phyloP scores from a whole-genome alignment of 2,113 vertebrate species.

The Trichechus manatus region DNA sequence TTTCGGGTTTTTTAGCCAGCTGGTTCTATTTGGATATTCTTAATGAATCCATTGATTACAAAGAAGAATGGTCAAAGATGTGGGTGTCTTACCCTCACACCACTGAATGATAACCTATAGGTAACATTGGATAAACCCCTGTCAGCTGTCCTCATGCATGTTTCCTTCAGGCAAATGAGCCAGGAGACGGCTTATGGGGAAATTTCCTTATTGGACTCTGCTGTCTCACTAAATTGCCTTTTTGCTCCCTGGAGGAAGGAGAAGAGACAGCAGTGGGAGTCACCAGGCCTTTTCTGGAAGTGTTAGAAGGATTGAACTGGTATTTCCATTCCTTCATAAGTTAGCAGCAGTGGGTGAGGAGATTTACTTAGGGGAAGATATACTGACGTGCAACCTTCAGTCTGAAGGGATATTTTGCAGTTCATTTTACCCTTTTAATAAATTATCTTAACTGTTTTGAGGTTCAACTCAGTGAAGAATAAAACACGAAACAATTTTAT shows the following conservation, averaged over 20 bases:
- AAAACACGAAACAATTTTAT: background rate
- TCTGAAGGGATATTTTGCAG: background rate
- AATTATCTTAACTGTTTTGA: conserved; percentile 27
- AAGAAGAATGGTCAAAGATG: background rate
- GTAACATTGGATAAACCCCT: background rate
- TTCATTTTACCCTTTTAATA: background rate
- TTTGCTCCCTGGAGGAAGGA: background rate
- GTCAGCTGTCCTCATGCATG: background rate
- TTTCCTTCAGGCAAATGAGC: background rate
- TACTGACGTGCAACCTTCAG: background rate
- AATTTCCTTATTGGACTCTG: background rate
- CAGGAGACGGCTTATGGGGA: no score
- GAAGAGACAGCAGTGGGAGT: background rate
- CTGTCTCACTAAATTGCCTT: background rate
- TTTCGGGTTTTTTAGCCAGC: background rate
- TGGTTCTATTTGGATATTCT: background rate
- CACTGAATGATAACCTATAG: background rate
- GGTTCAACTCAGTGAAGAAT: conserved; percentile 5
- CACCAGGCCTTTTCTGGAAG: background rate
- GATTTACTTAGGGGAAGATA: background rate
- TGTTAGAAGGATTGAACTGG: background rate
- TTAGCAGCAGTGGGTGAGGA: background rate
- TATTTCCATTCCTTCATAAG: background rate
- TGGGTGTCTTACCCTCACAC: background rate
- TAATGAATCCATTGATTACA: background rate